Percentiles rank a stretch among this genome's conserved stretches.
phyloP scores from a whole-genome alignment of 1,140 invertebrate genomes.

The Drosophila tropicalis region DNA sequence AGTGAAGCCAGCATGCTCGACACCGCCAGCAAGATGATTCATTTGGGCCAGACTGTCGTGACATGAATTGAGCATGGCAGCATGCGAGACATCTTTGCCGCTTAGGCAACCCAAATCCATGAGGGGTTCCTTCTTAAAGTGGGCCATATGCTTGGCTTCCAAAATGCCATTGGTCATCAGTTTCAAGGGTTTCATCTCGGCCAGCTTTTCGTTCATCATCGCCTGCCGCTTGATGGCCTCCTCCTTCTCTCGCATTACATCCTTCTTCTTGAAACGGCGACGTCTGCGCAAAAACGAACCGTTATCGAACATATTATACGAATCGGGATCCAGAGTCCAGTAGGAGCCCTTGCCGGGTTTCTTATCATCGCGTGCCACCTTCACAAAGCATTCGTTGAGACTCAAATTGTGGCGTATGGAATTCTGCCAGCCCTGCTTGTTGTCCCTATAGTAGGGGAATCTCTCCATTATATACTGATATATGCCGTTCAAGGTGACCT shows the following conservation, averaged over 20 bases:
- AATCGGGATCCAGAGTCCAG: slow-evolving; percentile 98
- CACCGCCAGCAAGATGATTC: slow-evolving; percentile 75
- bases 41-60: slow-evolving; percentile 82
- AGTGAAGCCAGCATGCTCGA: slow-evolving; percentile 81
- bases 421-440: slow-evolving; percentile 98
- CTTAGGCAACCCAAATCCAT: slow-evolving; percentile 78
- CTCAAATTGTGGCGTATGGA: slow-evolving; percentile 98
- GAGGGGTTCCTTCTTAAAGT: slow-evolving; percentile 78
- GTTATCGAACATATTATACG: slow-evolving; percentile 99
- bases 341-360: slow-evolving; percentile 98
- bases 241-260: slow-evolving; percentile 94
- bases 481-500: slow-evolving; percentile 98
- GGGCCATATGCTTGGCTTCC: slow-evolving; percentile 79
- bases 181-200: slow-evolving; percentile 82
- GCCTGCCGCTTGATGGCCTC: slow-evolving; percentile 91
- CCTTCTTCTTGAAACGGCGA: slow-evolving; percentile 98
- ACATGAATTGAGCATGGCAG: slow-evolving; percentile 81
- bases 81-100: slow-evolving; percentile 74
- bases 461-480: slow-evolving; percentile 99
- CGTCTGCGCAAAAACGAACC: slow-evolving; percentile 96
- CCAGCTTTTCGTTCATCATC: slow-evolving; percentile 82
- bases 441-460: slow-evolving; percentile 99
- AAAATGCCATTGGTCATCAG: slow-evolving; percentile 81
- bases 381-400: slow-evolving; percentile 99
- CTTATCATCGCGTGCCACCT: slow-evolving; percentile 95